These are phyloP conservation scores for Meghimatium bilineatum DNA, from an alignment of 2,888 invertebrate species.

Conservation along the genomic window DNA sequence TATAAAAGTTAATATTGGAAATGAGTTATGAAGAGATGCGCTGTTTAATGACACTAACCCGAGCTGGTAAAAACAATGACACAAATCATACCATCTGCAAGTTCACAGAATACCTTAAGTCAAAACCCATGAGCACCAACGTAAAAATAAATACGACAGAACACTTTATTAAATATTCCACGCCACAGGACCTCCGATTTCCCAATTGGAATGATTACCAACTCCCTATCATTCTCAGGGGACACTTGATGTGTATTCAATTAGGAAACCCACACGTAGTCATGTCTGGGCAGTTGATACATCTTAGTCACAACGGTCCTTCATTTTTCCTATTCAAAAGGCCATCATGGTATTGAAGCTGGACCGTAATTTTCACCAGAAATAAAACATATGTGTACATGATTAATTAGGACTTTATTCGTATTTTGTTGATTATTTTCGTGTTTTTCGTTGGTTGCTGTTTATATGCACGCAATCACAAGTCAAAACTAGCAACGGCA, in stretches of 20 bases:
- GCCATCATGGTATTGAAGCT: too few species aligned
- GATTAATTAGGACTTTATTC: too few species aligned
- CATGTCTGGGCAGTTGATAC: neutral
- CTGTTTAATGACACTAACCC: neutral
- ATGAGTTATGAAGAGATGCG: neutral
- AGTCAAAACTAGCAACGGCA: too few species aligned
- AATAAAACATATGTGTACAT: too few species aligned
- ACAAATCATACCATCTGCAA: constrained; percentile 13
- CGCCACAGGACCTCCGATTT: neutral
- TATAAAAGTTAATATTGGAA: too few species aligned
- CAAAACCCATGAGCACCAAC: neutral
- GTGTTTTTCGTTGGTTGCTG: too few species aligned
- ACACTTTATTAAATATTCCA: neutral
- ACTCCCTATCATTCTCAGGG: neutral
- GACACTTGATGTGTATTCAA: neutral
- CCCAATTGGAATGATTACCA: neutral
- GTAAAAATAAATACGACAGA: neutral
- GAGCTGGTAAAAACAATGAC: neutral
- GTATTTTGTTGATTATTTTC: too few species aligned
- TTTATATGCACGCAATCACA: too few species aligned
- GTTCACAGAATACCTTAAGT: neutral
- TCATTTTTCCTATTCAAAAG: too few species aligned
- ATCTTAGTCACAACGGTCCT: neutral
- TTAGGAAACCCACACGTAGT: neutral
- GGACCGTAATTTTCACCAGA: too few species aligned